Evolutionary conservation across 2,797 vertebrate species (phyloP).

Genomic region (Dendrocincla fuliginosa): DNA sequence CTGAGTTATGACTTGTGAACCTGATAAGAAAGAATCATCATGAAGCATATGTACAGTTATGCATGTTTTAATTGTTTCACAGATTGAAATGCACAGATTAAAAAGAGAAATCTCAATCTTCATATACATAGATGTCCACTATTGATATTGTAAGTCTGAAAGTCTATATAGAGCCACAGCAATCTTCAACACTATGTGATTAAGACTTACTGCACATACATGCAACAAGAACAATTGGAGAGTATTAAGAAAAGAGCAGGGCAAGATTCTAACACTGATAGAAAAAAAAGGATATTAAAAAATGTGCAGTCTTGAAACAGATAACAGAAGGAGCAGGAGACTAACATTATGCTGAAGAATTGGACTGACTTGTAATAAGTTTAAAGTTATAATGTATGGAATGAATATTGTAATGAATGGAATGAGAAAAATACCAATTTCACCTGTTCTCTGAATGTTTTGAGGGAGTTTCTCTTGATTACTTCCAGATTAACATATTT

Average conservation of each 20-base stretch:
- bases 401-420: background rate
- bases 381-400: background rate
- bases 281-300: conserved; percentile 18
- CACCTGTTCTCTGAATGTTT: background rate
- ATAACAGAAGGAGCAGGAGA: background rate
- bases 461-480: background rate
- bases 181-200: background rate
- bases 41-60: background rate
- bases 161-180: background rate
- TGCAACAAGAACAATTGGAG: background rate
- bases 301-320: background rate
- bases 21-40: background rate
- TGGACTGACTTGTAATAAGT: background rate
- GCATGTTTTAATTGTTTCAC: background rate
- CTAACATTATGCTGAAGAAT: background rate
- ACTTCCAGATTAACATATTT: background rate
- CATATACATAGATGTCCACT: background rate
- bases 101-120: background rate
- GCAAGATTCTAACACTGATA: background rate
- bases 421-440: background rate
- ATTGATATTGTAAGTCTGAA: background rate
- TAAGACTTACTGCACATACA: background rate
- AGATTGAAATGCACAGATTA: background rate
- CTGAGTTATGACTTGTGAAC: background rate
- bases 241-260: background rate